Evolutionary conservation across 2,888 invertebrate species (phyloP), one percentile per base, ranked within the genome.

Genomic region (Xestobium rufovillosum): DNA sequence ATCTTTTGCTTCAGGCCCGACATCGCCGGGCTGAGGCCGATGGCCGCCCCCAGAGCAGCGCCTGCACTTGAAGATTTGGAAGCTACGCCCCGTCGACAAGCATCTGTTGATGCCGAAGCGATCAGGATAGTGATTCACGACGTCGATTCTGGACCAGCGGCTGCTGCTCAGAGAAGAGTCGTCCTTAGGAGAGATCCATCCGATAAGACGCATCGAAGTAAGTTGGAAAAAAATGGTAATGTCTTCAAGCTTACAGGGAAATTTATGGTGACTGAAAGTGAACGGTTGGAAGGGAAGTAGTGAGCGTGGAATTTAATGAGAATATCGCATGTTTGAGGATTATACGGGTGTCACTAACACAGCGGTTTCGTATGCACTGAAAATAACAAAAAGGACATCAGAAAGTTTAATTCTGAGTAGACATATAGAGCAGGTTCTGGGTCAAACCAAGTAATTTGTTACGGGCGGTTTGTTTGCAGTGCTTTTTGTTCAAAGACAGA

Each of bases 61-160:
- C 77, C 80, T 1, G 75, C 79, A 6, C 71, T 76, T 41, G 73
- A 76, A 45, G 71, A 76, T 45, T 70, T 78, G 49, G 78, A 78
- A 52, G 70, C 77, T 14, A 72, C 76, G 43, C 70, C 76, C 25
- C 65, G 84, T 27, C 72, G 89, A 3, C 89, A 90, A 57, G 85
- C 86, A 56, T 87, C 89, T 12, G 85, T 84, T 41, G 90, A 90
- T 57, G 90, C 90, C 1, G 90, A 91, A 61, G 88, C 88, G 45
- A 91, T 91, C 54, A 83, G 89, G 61, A 91, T 91, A 50, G 89
- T 91, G 48, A 91, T 91, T 55, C 89, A 91, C 58, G 90, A 91
- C 61, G 90, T 91, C 9, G 90, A 91, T 64, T 84, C 84, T 42
- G 77, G 76, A 25, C 68, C 75, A 41, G 67, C 71, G 37, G 68